phyloP scores from a whole-genome alignment of 2,888 invertebrate genomes.

The Lucinisca nassula region DNA sequence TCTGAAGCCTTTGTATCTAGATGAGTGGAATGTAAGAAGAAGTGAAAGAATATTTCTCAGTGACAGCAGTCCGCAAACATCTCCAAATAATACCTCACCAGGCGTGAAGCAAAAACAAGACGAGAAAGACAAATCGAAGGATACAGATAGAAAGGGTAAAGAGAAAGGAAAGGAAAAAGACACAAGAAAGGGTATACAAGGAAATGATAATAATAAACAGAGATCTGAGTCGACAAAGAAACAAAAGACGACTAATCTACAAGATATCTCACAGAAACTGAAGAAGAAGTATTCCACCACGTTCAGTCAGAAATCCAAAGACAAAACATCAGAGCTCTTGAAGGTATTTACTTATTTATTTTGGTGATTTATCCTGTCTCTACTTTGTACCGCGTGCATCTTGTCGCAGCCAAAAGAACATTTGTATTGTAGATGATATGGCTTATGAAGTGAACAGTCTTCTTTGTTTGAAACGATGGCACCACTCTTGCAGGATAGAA shows the following conservation, averaged over 20 bases:
- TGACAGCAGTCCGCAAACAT: conserved; percentile 84
- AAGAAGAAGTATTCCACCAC: conserved; percentile 83
- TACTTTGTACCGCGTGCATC: too few species aligned
- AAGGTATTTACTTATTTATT: conserved; percentile 38
- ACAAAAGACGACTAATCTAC: conserved; percentile 69
- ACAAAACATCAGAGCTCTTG: conserved; percentile 61
- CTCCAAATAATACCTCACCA: conserved; percentile 70
- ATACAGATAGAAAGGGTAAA: conserved; percentile 31
- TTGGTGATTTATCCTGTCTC: too few species aligned
- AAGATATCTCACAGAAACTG: conserved; percentile 82
- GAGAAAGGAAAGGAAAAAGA: conserved; percentile 39
- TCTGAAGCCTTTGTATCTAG: conserved; percentile 82
- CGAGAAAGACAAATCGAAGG: conserved; percentile 25
- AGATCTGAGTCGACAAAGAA: conserved; percentile 49
- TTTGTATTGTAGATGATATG: too few species aligned
- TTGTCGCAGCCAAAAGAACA: too few species aligned
- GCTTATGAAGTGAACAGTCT: too few species aligned
- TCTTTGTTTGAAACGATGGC: too few species aligned
- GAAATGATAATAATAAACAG: conserved; percentile 39
- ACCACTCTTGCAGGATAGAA: too few species aligned
- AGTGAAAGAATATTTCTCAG: conserved; percentile 88
- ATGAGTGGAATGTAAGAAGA: conserved; percentile 86
- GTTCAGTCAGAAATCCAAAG: conserved; percentile 63
- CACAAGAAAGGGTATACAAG: conserved; percentile 66
- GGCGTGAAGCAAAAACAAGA: conserved; percentile 12